Conservation (phyloP, 1,140 invertebrate species). For the Apolygus lucorum region DNA sequence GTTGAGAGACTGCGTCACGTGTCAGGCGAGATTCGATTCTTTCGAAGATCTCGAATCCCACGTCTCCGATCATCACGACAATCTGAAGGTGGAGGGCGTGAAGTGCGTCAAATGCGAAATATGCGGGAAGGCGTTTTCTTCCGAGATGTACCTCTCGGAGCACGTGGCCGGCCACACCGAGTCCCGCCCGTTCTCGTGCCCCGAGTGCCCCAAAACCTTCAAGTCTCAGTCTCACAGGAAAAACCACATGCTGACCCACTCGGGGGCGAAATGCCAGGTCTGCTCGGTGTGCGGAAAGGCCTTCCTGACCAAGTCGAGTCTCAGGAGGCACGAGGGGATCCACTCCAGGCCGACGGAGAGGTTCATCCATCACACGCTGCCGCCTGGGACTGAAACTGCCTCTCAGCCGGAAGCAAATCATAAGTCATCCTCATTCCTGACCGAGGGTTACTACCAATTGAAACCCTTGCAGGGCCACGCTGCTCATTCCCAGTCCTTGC, state of each 20-base stretch:
- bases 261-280: conserved; percentile 18
- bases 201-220: conserved; percentile 18
- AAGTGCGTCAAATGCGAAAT: conserved; percentile 10
- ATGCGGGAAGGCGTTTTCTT: conserved; percentile 17
- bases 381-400: neutral
- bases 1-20: conserved; percentile 18
- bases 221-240: conserved; percentile 18
- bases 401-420: neutral
- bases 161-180: conserved; percentile 17
- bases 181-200: conserved; percentile 8
- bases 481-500: too few species aligned
- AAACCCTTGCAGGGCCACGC: too few species aligned
- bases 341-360: neutral
- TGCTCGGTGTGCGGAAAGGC: conserved; percentile 8
- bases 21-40: conserved; percentile 18
- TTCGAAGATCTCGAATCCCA: conserved; percentile 28
- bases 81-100: neutral
- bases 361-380: neutral
- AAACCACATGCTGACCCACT: conserved; percentile 14
- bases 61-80: conserved; percentile 13
- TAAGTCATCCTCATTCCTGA: neutral
- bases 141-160: neutral
- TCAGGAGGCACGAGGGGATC: conserved; percentile 12
- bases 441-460: neutral
- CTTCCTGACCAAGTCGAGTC: conserved; percentile 20